Evolutionary conservation across 2,113 vertebrate species (phyloP).

Genomic region (Tragelaphus buxtoni): DNA sequence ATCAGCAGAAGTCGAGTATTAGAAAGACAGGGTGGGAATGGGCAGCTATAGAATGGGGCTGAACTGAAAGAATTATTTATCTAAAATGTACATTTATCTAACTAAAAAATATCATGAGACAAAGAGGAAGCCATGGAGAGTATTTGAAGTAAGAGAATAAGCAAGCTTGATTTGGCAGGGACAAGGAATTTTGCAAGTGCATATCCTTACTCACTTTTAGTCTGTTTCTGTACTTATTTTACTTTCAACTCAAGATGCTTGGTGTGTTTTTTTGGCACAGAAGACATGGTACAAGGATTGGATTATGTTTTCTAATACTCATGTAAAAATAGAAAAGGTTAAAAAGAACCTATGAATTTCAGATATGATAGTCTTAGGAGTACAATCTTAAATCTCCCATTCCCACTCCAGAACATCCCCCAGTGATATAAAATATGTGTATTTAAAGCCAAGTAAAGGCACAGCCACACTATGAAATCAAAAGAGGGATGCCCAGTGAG

Average conservation of each 20-base stretch:
- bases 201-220: background rate
- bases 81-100: background rate
- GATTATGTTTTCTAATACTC: background rate
- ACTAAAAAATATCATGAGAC: background rate
- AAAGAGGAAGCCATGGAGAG: background rate
- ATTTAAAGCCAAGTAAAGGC: background rate
- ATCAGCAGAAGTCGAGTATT: background rate
- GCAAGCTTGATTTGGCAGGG: background rate
- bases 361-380: background rate
- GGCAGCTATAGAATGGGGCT: background rate
- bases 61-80: background rate
- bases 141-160: background rate
- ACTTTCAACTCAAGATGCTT: background rate
- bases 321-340: background rate
- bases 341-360: conserved; percentile 5
- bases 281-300: background rate
- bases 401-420: background rate
- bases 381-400: background rate
- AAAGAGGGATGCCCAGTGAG: background rate
- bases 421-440: background rate
- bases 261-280: background rate
- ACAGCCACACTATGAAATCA: background rate
- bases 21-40: background rate
- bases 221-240: background rate
- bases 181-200: background rate